Evolutionary conservation across 2,797 vertebrate species (phyloP), one percentile per base, ranked within the genome.

Genomic region (Gymnoscopelus microlampas): DNA sequence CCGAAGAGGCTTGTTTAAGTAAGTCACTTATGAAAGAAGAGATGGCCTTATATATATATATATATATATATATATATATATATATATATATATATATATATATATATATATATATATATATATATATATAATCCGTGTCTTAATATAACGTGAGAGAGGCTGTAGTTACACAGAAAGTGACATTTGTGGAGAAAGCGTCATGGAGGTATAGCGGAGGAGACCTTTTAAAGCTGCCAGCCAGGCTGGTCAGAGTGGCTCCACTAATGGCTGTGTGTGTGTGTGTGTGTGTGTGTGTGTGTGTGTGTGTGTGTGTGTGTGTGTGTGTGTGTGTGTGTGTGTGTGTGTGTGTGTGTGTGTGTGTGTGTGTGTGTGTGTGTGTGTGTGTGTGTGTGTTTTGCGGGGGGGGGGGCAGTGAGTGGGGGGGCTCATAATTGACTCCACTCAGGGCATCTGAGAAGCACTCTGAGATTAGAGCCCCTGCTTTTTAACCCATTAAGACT

Each of bases 381-480:
- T 1, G 19, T 1, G 19, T 19, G 19, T 1, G 19, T 1, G 19
- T 19, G 19, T n/a, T n/a, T n/a, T n/a, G n/a, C n/a, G 19, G 87
- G 83, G 80, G 24, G 83, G 86, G 86, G 90, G 90, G 3, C 26
- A 4, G 26, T 29, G 26, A 29, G 87, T 81, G 80, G 24, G 83
- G 85, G 86, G 90, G 90, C 26, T 29, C 2, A 92, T 92, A 93
- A 91, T 88, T 89, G 87, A 88, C 88, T 91, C 79, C 76, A 85
- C 90, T 92, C 80, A 87, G 84, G 85, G 85, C 86, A 88, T 88
- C 85, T 88, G 87, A 92, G 89, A 90, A 91, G 90, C 90, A 89
- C 91, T 93, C 84, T 68, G 88, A 89, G 88, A 93, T 86, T 87
- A 91, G 87, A 88, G 82, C 85, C 85, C 19, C 84, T 88, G 86